Evolutionary conservation across 2,113 vertebrate species (phyloP), one percentile per base, ranked within the genome.

Genomic region (Phalacrocorax pelagicus): DNA sequence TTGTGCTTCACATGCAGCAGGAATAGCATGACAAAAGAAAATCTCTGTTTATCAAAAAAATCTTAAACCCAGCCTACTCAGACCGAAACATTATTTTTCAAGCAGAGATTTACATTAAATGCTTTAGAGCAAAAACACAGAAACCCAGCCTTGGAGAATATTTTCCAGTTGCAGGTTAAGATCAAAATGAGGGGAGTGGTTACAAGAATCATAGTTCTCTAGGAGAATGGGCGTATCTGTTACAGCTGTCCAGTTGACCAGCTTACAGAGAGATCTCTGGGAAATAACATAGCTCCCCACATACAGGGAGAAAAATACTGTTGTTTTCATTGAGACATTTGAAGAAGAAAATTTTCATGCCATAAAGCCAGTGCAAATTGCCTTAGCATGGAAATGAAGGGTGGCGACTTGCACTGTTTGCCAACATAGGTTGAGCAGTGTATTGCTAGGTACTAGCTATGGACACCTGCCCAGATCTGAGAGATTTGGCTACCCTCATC

Each of bases 391-490:
- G 27, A 79, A 87, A 79, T 19, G 6, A 78, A 88, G 4, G 22
- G 15, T 51, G 46, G 20, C 16, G 61, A 4, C 15, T 65, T 57
- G 23, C 16, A 29, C 7, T 74, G 1, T 36, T 44, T 83, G 38
- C 27, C 42, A 86, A 24, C 1, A 18, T 2, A 1, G 9, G 4
- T 69, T 18, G 19, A 67, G 12, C 10, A 4, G 30, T 20, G 1
- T 34, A 8, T 62, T 65, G 5, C 13, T 29, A 66, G 24, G 5
- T 78, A 38, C 12, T 11, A 75, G 5, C 34, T 69, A 34, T 5
- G 21, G 40, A 82, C 1, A 52, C 8, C 14, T 79, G 21, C 10
- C 8, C 24, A 66, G 40, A 57, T 34, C 6, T 69, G 36, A 80
- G n/a, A 59, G 7, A 47, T 40, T 8, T 63, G 38, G 34, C 16